Percentiles rank a stretch among this genome's conserved stretches.
These are phyloP conservation scores for Heterodera schachtii DNA, from an alignment of 1,140 invertebrate genomes.

Conservation along the genomic window DNA sequence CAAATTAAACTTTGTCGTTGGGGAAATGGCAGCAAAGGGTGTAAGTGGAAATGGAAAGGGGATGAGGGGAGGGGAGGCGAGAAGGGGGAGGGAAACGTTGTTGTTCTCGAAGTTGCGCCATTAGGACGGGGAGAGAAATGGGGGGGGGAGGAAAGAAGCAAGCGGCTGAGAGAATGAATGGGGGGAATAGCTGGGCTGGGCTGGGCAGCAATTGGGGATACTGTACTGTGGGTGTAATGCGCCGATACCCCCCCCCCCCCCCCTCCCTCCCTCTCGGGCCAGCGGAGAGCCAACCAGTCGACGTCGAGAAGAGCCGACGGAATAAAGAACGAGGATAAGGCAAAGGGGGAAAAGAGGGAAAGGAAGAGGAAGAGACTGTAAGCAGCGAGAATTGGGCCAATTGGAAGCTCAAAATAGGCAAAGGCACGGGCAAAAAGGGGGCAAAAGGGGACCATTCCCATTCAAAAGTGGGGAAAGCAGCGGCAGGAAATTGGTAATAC, in stretches of 20 bases:
- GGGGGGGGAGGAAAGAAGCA: not conserved
- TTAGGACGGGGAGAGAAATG: not conserved
- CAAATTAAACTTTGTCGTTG: slow-evolving; percentile 17
- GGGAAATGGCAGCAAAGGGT: slow-evolving; percentile 6
- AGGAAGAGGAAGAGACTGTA: not conserved
- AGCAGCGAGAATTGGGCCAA: not conserved
- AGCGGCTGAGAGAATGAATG: not conserved
- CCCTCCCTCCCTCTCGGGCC: not conserved
- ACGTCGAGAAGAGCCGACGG: not conserved
- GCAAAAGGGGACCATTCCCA: not conserved
- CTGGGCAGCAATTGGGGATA: not conserved
- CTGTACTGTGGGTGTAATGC: not conserved
- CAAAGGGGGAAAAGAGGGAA: not conserved
- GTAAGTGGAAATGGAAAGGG: not conserved
- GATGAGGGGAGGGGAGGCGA: not conserved
- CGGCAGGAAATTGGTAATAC: not conserved
- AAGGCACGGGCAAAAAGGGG: no score
- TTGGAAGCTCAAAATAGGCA: not conserved
- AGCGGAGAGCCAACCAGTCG: not conserved
- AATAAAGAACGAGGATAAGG: not conserved
- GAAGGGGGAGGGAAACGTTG: not conserved
- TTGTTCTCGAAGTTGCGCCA: slow-evolving; percentile 2
- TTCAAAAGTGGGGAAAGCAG: not conserved
- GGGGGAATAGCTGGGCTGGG: not conserved
- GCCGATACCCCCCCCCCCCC: no score